Percentiles rank a stretch among this genome's conserved stretches.
Evolutionary conservation across 2,888 invertebrate genomes (phyloP).

Genomic region (Asteroscopus sphinx): DNA sequence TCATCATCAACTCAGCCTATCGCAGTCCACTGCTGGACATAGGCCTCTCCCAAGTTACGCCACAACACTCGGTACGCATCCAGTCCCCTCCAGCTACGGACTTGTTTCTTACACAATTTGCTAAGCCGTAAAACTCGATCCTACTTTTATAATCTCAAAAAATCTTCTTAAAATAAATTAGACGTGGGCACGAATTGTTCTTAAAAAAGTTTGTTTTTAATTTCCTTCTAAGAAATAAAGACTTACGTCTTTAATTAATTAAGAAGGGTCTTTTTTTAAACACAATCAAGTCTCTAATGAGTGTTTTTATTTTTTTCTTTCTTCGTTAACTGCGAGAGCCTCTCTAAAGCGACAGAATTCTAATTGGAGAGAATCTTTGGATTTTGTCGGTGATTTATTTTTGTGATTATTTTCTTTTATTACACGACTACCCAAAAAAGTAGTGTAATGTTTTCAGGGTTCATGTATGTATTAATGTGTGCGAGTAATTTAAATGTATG

Average conservation of each 20-base stretch:
- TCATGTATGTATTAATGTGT: no score
- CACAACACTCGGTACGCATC: no score
- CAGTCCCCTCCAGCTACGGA: background rate
- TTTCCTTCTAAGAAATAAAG: slow-evolving; percentile 64
- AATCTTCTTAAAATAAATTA: slow-evolving; percentile 46
- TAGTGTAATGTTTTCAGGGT: no score
- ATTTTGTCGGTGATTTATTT: slow-evolving; percentile 49
- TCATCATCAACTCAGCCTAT: no score
- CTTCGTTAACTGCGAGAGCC: slow-evolving; percentile 49
- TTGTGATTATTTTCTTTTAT: no score
- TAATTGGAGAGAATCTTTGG: slow-evolving; percentile 61
- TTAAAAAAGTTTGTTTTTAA: slow-evolving; percentile 70
- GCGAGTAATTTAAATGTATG: no score
- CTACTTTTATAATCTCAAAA: slow-evolving; percentile 57
- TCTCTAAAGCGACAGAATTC: slow-evolving; percentile 55
- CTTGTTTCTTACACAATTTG: slow-evolving; percentile 10
- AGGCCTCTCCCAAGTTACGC: no score
- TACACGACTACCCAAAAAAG: no score
- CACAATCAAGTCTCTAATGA: slow-evolving; percentile 73
- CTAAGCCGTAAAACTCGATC: slow-evolving; percentile 16
- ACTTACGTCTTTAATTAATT: slow-evolving; percentile 76
- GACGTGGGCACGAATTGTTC: slow-evolving; percentile 12
- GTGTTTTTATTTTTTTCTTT: slow-evolving; percentile 63
- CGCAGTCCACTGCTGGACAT: no score
- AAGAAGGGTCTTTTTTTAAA: slow-evolving; percentile 66